Base-by-base conservation (phyloP, 2,797 vertebrate species). In the Enteromius thamalakanensis region DNA sequence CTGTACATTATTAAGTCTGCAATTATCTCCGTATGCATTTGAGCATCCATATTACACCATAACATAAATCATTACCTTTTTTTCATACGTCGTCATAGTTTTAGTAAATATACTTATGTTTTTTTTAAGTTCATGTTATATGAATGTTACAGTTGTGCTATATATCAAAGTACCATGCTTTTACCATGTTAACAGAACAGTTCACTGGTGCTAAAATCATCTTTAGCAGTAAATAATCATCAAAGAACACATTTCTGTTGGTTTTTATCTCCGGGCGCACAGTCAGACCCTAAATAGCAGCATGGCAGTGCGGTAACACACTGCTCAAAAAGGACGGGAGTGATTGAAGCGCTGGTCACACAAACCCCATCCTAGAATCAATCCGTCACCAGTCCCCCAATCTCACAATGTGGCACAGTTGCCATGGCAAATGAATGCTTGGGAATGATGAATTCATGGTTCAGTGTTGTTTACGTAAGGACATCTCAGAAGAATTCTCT, bases 401-500 rank as follows among this genome's bases (percentile, higher is more conserved):
- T 83, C 67, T 77, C 53, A 83, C 74, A 78, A 83, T 78, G 40
- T 78, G 82, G 40, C 75, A 83, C 51, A 60, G 81, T 77, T 77
- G 64, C 75, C 74, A 70, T 83, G 75, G 74, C 42, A 34, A 70
- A 78, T 78, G 5, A 78, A 37, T 62, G 45, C 51, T 78, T 71
- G 75, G 53, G 67, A 71, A 78, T 70, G 75, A 78, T 83, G 29
- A 83, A 83, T 78, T 62, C 53, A 78, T 37, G 82, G 47, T 82
- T 76, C 81, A 69, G 49, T 76, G 34, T 82, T 82, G 72, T 82
- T 82, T 82, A 82, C 49, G 19, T 60, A 60, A 69, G 58, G 49
- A 55, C 62, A 76, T 82, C 82, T 83, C 40, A 37, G 29, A 83
- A 83, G 55, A 70, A 70, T 83, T 83, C 82, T 49, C 53, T 51